These are phyloP conservation scores for Drosophila prosaltans DNA, from an alignment of 1,140 invertebrate genomes.

Conservation along the genomic window DNA sequence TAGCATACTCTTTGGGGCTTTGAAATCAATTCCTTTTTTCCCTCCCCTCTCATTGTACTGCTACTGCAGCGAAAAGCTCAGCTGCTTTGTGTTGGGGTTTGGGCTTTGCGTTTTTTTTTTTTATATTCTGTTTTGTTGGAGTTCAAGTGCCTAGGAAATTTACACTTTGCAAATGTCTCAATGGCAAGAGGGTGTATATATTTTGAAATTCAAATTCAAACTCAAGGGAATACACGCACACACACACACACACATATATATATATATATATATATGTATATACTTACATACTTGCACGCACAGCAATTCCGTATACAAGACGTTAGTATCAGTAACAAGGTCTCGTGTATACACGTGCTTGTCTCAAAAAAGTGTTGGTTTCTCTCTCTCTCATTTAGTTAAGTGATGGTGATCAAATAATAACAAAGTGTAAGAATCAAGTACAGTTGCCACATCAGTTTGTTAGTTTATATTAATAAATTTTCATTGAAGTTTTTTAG, in stretches of 20 bases:
- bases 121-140: neutral
- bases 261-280: conserved; percentile 9
- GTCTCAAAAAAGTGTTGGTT: neutral
- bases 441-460: neutral
- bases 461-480: too few relatives aligned
- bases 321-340: conserved; percentile 9
- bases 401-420: conserved; percentile 6
- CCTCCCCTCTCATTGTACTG: too few relatives aligned
- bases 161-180: conserved; percentile 7
- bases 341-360: neutral
- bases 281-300: conserved; percentile 1
- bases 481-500: too few relatives aligned
- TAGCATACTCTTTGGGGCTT: neutral
- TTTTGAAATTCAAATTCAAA: conserved; percentile 16
- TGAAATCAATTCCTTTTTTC: conserved; percentile 1
- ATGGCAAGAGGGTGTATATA: conserved; percentile 1
- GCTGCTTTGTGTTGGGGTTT: neutral
- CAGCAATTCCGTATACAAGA: neutral
- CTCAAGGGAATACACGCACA: conserved; percentile 52
- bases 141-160: conserved; percentile 12
- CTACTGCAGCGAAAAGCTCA: neutral
- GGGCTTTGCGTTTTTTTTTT: too few relatives aligned
- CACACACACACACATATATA: conserved; percentile 24
- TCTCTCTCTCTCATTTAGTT: neutral
- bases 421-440: neutral